Evolutionary conservation across 1,140 invertebrate genomes (phyloP).

Genomic region (Cydia strobilella): DNA sequence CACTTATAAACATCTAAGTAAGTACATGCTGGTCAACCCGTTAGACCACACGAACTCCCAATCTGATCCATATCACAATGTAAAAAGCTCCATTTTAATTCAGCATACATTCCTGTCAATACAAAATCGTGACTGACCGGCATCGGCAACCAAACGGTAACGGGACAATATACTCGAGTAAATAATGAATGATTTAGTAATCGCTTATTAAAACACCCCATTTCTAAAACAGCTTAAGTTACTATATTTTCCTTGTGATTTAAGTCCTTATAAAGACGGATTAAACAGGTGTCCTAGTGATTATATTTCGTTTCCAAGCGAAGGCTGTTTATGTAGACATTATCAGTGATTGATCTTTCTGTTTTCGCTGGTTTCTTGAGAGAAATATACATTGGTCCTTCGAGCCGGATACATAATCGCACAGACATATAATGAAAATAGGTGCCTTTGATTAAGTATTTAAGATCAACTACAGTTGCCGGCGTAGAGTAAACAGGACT

Average conservation of each 20-base stretch:
- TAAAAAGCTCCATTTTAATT: not conserved
- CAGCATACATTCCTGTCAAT: not conserved
- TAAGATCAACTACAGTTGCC: too few relatives aligned
- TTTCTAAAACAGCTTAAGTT: not conserved
- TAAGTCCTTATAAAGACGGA: not conserved
- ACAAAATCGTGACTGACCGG: constrained; percentile 30
- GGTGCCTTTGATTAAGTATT: too few relatives aligned
- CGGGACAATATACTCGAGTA: constrained; percentile 16
- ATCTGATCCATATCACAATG: not conserved
- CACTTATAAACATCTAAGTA: constrained; percentile 2
- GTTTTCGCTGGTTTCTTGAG: not conserved
- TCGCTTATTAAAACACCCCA: not conserved
- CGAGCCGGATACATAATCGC: not conserved
- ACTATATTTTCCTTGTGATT: not conserved
- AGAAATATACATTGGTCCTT: not conserved
- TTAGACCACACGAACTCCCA: not conserved
- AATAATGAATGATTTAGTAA: constrained; percentile 30
- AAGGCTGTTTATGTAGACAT: not conserved
- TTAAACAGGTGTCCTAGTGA: not conserved
- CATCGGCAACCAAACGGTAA: constrained; percentile 14
- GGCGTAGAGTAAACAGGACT: too few relatives aligned
- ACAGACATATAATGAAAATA: not conserved
- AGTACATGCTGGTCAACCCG: not conserved
- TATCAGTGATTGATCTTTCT: not conserved
- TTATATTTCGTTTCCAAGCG: not conserved